Evolutionary conservation across 1,140 invertebrate species (phyloP).

Genomic region (Agrypnia vestita): DNA sequence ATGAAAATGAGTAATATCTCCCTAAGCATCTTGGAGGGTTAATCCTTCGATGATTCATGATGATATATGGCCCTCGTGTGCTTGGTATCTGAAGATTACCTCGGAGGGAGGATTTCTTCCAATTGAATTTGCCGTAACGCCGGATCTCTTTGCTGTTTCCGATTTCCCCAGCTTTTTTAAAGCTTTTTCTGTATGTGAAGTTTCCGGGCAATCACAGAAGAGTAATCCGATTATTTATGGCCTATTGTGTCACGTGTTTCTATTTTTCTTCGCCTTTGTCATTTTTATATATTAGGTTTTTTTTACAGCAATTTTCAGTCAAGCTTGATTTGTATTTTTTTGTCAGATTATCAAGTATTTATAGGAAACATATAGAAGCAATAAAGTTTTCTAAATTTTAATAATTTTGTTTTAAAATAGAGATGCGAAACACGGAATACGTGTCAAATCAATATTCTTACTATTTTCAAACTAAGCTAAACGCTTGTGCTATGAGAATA

Average conservation of each 20-base stretch:
- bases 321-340: not conserved
- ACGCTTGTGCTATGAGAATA: no score
- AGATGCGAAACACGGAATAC: no score
- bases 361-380: not conserved
- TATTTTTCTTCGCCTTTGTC: slow-evolving; percentile 15
- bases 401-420: no score
- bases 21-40: slow-evolving; percentile 2
- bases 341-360: not conserved
- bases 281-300: not conserved
- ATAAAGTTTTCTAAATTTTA: no score
- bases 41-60: slow-evolving; percentile 35
- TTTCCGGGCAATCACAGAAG: slow-evolving; percentile 31
- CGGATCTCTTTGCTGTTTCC: not conserved
- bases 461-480: no score
- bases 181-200: slow-evolving; percentile 33
- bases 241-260: slow-evolving; percentile 31
- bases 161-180: slow-evolving; percentile 19
- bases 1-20: not conserved
- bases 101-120: slow-evolving; percentile 21
- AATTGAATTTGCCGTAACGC: slow-evolving; percentile 35
- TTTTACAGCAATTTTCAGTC: slow-evolving; percentile 1
- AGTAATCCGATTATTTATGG: slow-evolving; percentile 41
- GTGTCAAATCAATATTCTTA: no score
- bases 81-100: slow-evolving; percentile 44
- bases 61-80: slow-evolving; percentile 40